Percentiles rank a stretch among this genome's conserved stretches.
Evolutionary conservation across 2,888 invertebrate genomes (phyloP).

Genomic region (Cantharis flavilabris): DNA sequence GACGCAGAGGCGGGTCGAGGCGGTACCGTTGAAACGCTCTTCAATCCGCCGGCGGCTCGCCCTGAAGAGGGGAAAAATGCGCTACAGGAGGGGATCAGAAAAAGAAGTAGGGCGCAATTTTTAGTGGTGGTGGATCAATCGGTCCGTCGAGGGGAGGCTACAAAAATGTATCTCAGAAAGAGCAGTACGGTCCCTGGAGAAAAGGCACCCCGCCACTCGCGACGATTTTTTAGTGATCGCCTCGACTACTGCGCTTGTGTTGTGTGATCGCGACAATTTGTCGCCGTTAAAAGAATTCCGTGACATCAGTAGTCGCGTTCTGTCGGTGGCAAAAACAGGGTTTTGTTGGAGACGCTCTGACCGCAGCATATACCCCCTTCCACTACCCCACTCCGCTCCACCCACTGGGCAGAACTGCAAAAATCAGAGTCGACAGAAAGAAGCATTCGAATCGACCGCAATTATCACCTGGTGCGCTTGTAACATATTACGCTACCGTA

Average conservation of each 20-base stretch:
- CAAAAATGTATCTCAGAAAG: constrained; percentile 56
- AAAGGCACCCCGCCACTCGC: constrained; percentile 47
- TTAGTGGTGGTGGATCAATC: constrained; percentile 57
- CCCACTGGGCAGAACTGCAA: constrained; percentile 63
- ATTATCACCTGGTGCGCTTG: constrained; percentile 55
- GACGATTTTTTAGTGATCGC: constrained; percentile 51
- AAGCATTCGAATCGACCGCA: constrained; percentile 61
- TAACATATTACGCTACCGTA: constrained; percentile 29
- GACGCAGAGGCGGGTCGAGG: constrained; percentile 57
- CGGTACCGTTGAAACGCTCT: constrained; percentile 51
- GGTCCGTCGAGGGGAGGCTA: constrained; percentile 54
- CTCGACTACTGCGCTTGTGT: constrained; percentile 56
- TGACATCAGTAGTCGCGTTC: constrained; percentile 58
- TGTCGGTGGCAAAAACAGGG: constrained; percentile 57
- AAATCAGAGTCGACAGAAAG: constrained; percentile 59
- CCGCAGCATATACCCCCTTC: constrained; percentile 49
- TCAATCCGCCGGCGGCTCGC: constrained; percentile 56
- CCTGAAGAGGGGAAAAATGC: constrained; percentile 60
- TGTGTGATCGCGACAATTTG: constrained; percentile 58
- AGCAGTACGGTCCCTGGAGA: constrained; percentile 52
- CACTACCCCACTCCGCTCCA: constrained; percentile 63
- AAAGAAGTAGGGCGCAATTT: constrained; percentile 58
- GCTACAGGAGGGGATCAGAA: constrained; percentile 49
- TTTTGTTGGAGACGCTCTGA: constrained; percentile 49
- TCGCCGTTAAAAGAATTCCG: constrained; percentile 59